Evolutionary conservation across 2,113 vertebrate species (phyloP).

Genomic region (Psammodynastes pulverulentus): DNA sequence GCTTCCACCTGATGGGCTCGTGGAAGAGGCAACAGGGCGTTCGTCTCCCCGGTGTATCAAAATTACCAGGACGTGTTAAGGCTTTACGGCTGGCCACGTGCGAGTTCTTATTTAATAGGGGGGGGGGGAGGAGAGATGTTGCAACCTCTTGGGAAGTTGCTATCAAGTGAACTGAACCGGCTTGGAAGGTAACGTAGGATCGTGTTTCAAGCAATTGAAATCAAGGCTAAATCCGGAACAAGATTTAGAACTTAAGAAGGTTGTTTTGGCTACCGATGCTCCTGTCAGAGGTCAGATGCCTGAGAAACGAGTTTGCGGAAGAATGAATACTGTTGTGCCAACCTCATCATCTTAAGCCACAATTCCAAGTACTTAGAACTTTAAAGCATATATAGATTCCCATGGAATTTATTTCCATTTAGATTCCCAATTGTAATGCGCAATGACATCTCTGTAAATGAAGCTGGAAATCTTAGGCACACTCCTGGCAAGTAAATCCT

Average conservation of each 20-base stretch:
- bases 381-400: no score
- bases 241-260: neutral
- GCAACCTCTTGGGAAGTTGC: neutral
- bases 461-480: neutral
- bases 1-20: neutral
- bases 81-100: neutral
- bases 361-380: no score
- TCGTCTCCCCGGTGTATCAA: neutral
- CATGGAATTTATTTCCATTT: neutral
- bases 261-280: neutral
- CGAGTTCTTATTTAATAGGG: neutral
- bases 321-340: neutral
- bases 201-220: neutral
- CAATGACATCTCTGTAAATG: neutral
- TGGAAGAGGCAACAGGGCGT: neutral
- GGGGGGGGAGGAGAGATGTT: neutral
- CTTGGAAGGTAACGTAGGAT: neutral
- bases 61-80: neutral
- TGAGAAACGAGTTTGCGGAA: neutral
- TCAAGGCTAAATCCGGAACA: neutral
- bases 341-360: neutral
- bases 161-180: neutral
- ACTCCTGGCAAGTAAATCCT: neutral
- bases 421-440: neutral
- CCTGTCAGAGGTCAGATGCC: neutral